Conservation (phyloP, 92 coral and sea anemone genomes). For the Phymanthus crucifer region DNA sequence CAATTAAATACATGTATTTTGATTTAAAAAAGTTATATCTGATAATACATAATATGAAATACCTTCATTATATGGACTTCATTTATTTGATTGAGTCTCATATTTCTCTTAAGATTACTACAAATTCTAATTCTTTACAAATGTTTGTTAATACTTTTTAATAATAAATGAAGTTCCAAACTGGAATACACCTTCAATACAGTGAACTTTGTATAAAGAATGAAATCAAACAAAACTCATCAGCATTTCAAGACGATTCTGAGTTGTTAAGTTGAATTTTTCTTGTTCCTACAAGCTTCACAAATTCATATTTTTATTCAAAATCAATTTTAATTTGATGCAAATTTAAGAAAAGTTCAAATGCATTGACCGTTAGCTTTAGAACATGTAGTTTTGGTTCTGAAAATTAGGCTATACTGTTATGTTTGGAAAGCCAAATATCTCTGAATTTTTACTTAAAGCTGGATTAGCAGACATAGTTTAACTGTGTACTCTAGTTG, state of each 20-base stretch:
- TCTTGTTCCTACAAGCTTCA: not conserved
- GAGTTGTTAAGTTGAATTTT: slow-evolving; percentile 1
- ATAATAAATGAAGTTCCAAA: not conserved
- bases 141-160: not conserved
- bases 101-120: not conserved
- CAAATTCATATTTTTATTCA: not conserved
- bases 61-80: too few relatives aligned
- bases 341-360: not conserved
- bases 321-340: not conserved
- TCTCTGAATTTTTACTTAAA: not conserved
- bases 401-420: not conserved
- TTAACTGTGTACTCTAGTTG: too few relatives aligned
- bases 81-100: not conserved
- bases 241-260: not conserved
- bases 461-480: not conserved
- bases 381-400: not conserved
- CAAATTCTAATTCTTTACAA: not conserved
- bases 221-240: too few relatives aligned
- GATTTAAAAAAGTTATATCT: too few relatives aligned
- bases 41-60: too few relatives aligned
- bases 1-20: too few relatives aligned
- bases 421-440: not conserved
- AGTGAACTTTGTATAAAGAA: not conserved
- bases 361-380: not conserved
- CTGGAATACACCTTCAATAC: not conserved